phyloP scores from a whole-genome alignment of 2,797 vertebrate genomes.

The Channallabes apus region DNA sequence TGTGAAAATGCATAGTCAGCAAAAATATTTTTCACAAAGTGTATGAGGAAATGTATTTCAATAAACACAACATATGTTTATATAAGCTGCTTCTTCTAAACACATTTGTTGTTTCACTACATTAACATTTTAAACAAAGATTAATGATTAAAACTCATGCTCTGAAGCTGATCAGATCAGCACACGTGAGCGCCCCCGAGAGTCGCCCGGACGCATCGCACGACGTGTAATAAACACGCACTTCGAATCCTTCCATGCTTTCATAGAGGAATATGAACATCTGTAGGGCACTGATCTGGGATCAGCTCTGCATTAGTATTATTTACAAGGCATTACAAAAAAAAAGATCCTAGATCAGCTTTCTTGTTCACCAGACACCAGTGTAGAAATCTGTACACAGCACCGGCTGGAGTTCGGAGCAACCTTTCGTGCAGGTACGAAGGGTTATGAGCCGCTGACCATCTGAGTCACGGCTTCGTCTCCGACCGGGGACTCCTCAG shows the following conservation, averaged over 20 bases:
- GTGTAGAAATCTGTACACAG: conserved; percentile 18
- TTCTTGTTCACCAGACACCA: background rate
- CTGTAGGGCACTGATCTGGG: background rate
- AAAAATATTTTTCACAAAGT: background rate
- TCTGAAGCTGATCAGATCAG: background rate
- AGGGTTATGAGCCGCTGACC: conserved; percentile 86
- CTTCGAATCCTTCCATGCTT: background rate
- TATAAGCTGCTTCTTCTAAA: background rate
- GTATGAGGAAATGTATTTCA: background rate
- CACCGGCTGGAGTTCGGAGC: background rate
- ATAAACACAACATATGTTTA: background rate
- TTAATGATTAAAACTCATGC: background rate
- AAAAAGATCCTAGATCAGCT: conserved; percentile 3
- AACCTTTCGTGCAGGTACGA: background rate
- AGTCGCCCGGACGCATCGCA: background rate
- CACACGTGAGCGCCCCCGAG: background rate
- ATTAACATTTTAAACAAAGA: background rate
- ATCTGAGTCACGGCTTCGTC: conserved; percentile 93
- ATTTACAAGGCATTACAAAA: background rate
- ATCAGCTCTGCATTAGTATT: conserved; percentile 4
- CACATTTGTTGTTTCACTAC: background rate
- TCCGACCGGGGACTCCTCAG: conserved; percentile 80
- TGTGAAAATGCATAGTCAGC: conserved; percentile 7
- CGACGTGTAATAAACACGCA: background rate
- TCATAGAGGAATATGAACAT: background rate